A percentile compares a stretch with the other conserved stretches of the same genome.
These are phyloP conservation scores for Sceliomorpha sp. DNA, from an alignment of 2,888 invertebrate genomes.

Conservation along the genomic window DNA sequence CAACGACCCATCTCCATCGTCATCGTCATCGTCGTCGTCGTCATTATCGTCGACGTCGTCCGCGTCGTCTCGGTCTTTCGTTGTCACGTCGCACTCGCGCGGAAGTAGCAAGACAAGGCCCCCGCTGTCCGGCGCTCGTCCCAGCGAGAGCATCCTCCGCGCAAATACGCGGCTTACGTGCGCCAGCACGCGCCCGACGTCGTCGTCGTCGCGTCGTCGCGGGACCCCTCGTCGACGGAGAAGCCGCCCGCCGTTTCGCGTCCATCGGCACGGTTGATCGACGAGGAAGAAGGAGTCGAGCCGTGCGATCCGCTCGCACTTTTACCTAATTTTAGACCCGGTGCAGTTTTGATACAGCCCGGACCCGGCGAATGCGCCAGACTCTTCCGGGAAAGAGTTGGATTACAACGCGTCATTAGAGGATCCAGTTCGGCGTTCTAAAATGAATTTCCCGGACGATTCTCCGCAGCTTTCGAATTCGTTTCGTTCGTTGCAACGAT, in stretches of 20 bases:
- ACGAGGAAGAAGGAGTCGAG: conserved; percentile 28
- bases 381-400: conserved; percentile 32
- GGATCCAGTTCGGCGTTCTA: too few species aligned
- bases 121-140: neutral
- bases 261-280: conserved; percentile 26
- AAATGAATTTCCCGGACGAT: too few species aligned
- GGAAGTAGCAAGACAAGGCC: conserved; percentile 35
- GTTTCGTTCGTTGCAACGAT: too few species aligned
- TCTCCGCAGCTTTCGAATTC: too few species aligned
- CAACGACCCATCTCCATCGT: conserved; percentile 37
- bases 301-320: conserved; percentile 20
- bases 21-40: conserved; percentile 15
- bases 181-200: neutral
- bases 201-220: neutral
- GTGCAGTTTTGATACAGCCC: conserved; percentile 28
- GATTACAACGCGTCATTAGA: conserved; percentile 31
- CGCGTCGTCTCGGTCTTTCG: conserved; percentile 11
- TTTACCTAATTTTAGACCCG: conserved; percentile 49
- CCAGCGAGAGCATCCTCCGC: conserved; percentile 22
- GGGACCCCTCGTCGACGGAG: neutral
- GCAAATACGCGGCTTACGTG: conserved; percentile 30
- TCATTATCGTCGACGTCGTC: conserved; percentile 19
- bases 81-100: conserved; percentile 36
- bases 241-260: neutral
- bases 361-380: conserved; percentile 30